Conservation (phyloP, 2,797 vertebrate species). For the Gymnothorax javanicus region DNA sequence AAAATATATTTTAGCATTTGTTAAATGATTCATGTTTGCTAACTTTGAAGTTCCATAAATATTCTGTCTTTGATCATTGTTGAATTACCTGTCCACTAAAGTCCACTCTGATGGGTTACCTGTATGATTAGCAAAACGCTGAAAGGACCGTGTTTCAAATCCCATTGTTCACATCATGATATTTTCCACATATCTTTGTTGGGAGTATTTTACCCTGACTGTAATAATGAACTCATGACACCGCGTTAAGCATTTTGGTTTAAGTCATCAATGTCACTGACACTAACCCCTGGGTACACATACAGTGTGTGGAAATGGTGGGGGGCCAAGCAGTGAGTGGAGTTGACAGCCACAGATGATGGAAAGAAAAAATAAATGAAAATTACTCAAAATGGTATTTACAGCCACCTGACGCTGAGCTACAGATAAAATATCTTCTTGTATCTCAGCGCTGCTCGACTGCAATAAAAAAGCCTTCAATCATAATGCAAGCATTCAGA, state of each 20-base stretch:
- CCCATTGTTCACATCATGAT: background rate
- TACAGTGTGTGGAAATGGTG: background rate
- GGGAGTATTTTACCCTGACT: background rate
- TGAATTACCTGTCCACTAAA: background rate
- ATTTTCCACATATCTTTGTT: background rate
- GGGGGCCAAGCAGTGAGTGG: background rate
- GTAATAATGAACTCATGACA: background rate
- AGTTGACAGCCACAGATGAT: background rate
- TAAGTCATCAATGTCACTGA: background rate
- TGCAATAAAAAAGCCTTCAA: slow-evolving; percentile 3
- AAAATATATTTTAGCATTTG: background rate
- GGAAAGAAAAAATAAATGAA: background rate
- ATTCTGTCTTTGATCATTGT: background rate
- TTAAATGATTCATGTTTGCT: background rate
- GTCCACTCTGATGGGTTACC: background rate
- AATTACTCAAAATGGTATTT: background rate
- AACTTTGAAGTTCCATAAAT: background rate
- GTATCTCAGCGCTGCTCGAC: slow-evolving; percentile 5
- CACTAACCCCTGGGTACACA: background rate
- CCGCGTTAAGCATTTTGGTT: background rate
- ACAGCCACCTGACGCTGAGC: background rate
- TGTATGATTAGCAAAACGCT: background rate
- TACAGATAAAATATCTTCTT: background rate
- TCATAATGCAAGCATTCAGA: slow-evolving; percentile 14
- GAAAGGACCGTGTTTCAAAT: background rate